Evolutionary conservation across 2,888 invertebrate species (phyloP).

Genomic region (Chesias legatella): DNA sequence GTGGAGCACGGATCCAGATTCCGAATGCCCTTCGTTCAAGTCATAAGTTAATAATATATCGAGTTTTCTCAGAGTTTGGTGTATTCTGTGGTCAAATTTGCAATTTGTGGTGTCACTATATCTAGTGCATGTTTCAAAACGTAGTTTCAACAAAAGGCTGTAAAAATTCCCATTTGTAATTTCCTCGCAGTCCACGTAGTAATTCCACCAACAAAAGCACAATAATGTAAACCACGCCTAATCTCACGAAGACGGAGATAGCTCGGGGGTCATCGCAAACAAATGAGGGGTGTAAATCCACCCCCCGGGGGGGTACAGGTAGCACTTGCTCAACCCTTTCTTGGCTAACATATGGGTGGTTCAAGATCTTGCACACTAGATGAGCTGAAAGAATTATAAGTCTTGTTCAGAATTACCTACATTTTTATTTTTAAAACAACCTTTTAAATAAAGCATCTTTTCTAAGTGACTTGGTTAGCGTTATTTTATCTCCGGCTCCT

Average conservation of each 20-base stretch:
- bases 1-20: too few relatives aligned
- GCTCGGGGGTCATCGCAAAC: constrained; percentile 83
- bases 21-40: too few relatives aligned
- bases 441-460: too few relatives aligned
- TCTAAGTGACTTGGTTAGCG: too few relatives aligned
- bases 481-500: too few relatives aligned
- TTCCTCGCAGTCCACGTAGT: constrained; percentile 15
- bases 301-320: constrained; percentile 52
- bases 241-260: constrained; percentile 66
- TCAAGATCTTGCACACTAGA: constrained; percentile 30
- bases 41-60: too few relatives aligned
- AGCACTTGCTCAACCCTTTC: constrained; percentile 75
- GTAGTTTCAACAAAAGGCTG: constrained; percentile 17
- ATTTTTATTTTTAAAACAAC: too few relatives aligned
- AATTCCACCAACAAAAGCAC: constrained; percentile 34
- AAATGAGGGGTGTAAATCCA: constrained; percentile 84
- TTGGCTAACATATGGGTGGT: constrained; percentile 70
- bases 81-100: too few relatives aligned
- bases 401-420: too few relatives aligned
- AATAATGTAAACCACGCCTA: constrained; percentile 49
- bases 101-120: too few relatives aligned
- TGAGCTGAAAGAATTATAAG: constrained; percentile 12
- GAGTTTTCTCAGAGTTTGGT: too few relatives aligned
- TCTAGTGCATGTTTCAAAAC: constrained; percentile 7
- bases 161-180: constrained; percentile 22